Evolutionary conservation across 1,140 invertebrate species (phyloP).

Genomic region (Leptinotarsa undecemlineata): DNA sequence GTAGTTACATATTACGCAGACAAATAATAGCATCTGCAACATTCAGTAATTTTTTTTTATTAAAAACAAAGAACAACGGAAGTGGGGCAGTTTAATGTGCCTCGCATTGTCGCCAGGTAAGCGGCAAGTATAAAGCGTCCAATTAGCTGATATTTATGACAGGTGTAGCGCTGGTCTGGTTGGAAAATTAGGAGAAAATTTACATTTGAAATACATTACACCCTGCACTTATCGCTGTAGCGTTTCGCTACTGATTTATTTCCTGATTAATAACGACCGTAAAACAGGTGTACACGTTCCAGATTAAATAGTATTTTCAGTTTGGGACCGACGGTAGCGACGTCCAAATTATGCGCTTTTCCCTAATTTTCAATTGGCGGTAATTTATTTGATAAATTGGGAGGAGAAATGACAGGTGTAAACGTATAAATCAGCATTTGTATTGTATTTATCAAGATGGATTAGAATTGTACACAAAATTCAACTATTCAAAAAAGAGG

Average conservation of each 20-base stretch:
- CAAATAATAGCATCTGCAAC: no score
- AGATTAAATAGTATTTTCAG: conserved; percentile 50
- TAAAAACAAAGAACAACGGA: not conserved
- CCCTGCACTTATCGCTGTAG: conserved; percentile 36
- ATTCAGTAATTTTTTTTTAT: no score
- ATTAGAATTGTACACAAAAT: no score
- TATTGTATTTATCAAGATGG: no score
- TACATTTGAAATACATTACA: conserved; percentile 47
- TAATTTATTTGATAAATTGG: conserved; percentile 17
- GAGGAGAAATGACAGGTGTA: no score
- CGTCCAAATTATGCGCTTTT: not conserved
- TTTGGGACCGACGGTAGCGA: conserved; percentile 12
- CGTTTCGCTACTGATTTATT: conserved; percentile 47
- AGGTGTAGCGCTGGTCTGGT: not conserved
- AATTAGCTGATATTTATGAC: conserved; percentile 32
- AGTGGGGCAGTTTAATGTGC: not conserved
- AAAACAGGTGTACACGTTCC: conserved; percentile 48
- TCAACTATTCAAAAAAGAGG: no score
- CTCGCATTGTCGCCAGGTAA: conserved; percentile 15
- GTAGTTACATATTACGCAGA: no score
- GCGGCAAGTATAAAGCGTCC: conserved; percentile 21
- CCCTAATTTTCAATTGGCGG: not conserved
- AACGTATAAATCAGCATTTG: no score
- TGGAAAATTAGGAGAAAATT: conserved; percentile 43
- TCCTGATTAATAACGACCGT: conserved; percentile 48